These are phyloP conservation scores for Columba janthina DNA, from an alignment of 2,113 vertebrate species.

Conservation along the genomic window DNA sequence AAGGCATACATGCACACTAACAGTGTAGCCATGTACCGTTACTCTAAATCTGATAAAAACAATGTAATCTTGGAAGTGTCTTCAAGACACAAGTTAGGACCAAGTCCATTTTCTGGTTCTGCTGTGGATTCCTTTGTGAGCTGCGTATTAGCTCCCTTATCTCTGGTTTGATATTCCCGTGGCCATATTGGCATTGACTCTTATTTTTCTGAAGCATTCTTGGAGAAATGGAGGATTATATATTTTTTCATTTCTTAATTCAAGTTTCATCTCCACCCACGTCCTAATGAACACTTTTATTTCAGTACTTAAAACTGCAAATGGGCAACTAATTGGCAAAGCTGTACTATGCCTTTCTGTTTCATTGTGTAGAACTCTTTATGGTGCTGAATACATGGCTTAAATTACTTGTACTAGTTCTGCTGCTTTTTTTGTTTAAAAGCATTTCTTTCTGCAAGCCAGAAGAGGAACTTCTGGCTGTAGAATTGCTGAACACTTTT, in stretches of 20 bases:
- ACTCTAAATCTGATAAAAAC: not conserved
- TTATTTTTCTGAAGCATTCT: not conserved
- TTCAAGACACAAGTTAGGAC: not conserved
- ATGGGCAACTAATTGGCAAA: not conserved
- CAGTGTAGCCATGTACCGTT: not conserved
- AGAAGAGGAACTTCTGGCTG: not conserved
- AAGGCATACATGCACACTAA: not conserved
- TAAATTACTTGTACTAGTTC: not conserved
- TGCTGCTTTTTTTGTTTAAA: not conserved
- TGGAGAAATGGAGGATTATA: not conserved
- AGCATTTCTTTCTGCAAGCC: not conserved
- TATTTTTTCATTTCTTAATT: not conserved
- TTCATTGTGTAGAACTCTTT: not conserved
- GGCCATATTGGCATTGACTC: not conserved
- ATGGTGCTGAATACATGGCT: not conserved
- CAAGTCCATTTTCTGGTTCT: not conserved
- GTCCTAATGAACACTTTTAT: not conserved
- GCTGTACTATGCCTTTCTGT: not conserved
- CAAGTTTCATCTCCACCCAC: not conserved
- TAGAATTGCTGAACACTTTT: not conserved
- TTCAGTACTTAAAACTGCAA: not conserved
- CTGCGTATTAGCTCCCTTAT: not conserved
- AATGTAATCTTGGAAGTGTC: not conserved
- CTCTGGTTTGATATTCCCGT: not conserved
- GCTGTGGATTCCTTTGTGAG: not conserved